A percentile compares a stretch with the other conserved stretches of the same genome.
Conservation (phyloP, 2,888 invertebrate species). For the Ichneumoninae sp. region DNA sequence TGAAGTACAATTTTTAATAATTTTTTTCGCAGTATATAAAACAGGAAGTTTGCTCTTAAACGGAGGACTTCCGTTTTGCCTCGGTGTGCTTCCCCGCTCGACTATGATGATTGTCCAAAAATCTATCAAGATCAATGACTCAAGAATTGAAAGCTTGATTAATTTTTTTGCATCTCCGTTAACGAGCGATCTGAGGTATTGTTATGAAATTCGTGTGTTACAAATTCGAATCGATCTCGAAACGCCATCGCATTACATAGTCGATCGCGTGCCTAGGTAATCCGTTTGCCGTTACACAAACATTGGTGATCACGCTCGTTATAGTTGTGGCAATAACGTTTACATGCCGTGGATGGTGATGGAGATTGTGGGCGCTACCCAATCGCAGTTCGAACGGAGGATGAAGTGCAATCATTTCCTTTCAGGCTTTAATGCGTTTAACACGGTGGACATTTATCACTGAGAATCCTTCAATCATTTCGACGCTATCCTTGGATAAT, state of each 20-base stretch:
- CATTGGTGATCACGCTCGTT: constrained; percentile 58
- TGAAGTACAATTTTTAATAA: neutral
- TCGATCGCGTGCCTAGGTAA: constrained; percentile 57
- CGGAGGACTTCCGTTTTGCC: neutral
- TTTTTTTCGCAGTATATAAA: neutral
- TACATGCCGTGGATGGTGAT: neutral
- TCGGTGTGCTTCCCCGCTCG: no score
- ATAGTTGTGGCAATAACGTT: constrained; percentile 11
- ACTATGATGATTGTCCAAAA: neutral
- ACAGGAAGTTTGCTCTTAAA: neutral
- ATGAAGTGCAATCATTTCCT: constrained; percentile 28
- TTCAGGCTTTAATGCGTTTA: constrained; percentile 18
- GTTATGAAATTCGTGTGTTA: neutral
- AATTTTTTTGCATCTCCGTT: neutral
- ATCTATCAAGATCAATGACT: neutral
- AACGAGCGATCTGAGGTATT: constrained; percentile 9
- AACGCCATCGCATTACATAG: constrained; percentile 4
- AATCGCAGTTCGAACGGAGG: constrained; percentile 8
- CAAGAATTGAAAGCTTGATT: neutral
- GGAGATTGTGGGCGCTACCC: neutral
- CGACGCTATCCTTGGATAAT: neutral
- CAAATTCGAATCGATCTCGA: neutral
- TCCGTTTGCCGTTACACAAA: constrained; percentile 72
- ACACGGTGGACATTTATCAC: constrained; percentile 12
- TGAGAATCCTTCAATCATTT: neutral